These are phyloP conservation scores for Phylloscopus trochiloides DNA, from an alignment of 2,113 vertebrate species.

Conservation along the genomic window DNA sequence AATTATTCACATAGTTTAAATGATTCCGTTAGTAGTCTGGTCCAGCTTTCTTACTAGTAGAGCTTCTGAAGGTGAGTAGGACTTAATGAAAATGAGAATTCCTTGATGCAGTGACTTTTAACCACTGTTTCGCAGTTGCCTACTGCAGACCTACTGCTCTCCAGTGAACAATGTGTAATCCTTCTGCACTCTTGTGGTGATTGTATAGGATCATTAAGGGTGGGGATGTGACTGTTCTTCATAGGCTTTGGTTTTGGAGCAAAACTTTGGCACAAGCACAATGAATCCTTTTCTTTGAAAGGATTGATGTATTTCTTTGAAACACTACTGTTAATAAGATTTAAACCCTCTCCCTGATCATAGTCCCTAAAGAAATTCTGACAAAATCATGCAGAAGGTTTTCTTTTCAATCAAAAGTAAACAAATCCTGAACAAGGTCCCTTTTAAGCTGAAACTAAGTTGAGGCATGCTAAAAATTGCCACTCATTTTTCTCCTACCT, in stretches of 20 bases:
- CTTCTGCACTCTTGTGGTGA: neutral
- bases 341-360: neutral
- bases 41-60: neutral
- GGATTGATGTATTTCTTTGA: neutral
- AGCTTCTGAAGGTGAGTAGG: neutral
- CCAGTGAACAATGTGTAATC: neutral
- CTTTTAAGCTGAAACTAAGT: slow-evolving; percentile 17
- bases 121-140: neutral
- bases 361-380: neutral
- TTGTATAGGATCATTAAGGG: neutral
- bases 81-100: neutral
- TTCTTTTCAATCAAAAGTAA: slow-evolving; percentile 8
- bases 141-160: neutral
- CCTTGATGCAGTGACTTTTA: neutral
- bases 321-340: neutral
- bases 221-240: neutral
- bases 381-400: neutral
- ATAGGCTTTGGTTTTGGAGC: neutral
- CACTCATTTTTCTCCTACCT: neutral
- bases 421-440: neutral
- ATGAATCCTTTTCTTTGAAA: neutral
- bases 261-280: neutral
- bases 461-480: neutral
- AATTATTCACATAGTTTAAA: neutral
- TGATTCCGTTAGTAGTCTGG: neutral